Evolutionary conservation across 30 jellyfish, hydroid and myxozoan species (phyloP), one percentile per base, ranked within the genome.

Genomic region (Cassiopea andromeda): DNA sequence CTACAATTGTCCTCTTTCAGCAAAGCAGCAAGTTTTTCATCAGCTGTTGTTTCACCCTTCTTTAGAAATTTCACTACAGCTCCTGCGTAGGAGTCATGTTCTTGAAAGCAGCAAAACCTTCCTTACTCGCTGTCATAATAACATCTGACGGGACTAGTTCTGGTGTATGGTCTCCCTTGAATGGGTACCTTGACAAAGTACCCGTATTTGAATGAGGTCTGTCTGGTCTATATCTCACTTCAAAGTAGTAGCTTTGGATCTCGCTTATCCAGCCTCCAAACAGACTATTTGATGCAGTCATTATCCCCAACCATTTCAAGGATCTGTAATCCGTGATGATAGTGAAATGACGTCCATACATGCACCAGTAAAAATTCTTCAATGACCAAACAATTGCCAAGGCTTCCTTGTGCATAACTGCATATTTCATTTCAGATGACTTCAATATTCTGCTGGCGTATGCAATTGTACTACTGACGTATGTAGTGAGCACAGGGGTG

Each of bases 241-340:
- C 86, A 46, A 90, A 90, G 50, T 83, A 93, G 82, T 79, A 90
- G 1, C 61, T 64, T 58, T 90, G 97, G 12, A 89, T 81, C 79
- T 80, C 92, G 78, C 92, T 81, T 48, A 76, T 76, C 97, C 97
- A 90, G 16, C 93, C 75, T 27, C 91, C 93, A 73, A 89, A 89
- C 18, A 82, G 85, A 57, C 83, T 90, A 60, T 84, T 84, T 15
- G 89, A 90, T 16, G 86, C 94, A 60, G 77, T 68, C 82, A 83
- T 83, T 0, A 94, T 90, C 81, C 83, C 75, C 17, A 90, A 73
- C 93, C 64, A 90, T 49, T 82, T 90, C 83, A 60, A 81, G 48
- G 97, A 92, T 14, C 92, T 38, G 75, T 83, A 90, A 60, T 74
- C 90, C 6, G 93, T 83, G 0, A 75, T 77, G 18, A 83, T 75